Conservation (phyloP, 2,113 vertebrate genomes). For the Pristiophorus japonicus region DNA sequence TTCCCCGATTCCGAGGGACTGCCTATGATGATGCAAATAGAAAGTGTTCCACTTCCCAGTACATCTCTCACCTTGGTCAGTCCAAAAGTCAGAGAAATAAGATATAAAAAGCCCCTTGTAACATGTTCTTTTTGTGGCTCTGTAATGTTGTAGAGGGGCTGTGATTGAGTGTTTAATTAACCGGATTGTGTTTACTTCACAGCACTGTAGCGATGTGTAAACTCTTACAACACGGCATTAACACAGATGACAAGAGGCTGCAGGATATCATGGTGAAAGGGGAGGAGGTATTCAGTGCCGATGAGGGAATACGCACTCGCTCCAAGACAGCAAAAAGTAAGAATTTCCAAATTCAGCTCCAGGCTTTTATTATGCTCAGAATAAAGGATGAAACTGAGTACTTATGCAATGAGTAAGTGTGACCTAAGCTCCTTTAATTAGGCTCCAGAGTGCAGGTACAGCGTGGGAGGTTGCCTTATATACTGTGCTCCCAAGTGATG, state of each 20-base stretch:
- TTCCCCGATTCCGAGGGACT: too few species aligned
- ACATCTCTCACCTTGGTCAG: too few species aligned
- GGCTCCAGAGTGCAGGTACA: too few species aligned
- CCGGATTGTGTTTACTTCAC: conserved; percentile 39
- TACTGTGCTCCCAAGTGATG: too few species aligned
- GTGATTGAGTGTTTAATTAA: background rate
- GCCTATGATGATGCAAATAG: too few species aligned
- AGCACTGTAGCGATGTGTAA: conserved; percentile 93
- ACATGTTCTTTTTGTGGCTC: too few species aligned
- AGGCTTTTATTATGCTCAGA: too few species aligned
- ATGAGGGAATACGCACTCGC: conserved; percentile 87
- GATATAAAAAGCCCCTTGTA: background rate
- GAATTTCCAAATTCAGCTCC: conserved; percentile 39
- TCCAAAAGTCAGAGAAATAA: background rate
- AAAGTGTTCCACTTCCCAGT: background rate
- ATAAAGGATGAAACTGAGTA: too few species aligned
- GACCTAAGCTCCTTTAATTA: too few species aligned
- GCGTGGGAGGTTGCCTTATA: too few species aligned
- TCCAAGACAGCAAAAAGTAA: conserved; percentile 89
- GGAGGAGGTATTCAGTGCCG: conserved; percentile 81
- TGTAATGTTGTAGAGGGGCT: background rate
- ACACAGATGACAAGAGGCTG: conserved; percentile 84
- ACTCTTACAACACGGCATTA: conserved; percentile 89
- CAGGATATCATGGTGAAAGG: conserved; percentile 94
- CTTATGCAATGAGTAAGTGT: too few species aligned